These are phyloP conservation scores for Petrocephalus sullivani DNA, from an alignment of 2,797 vertebrate species.

Conservation along the genomic window DNA sequence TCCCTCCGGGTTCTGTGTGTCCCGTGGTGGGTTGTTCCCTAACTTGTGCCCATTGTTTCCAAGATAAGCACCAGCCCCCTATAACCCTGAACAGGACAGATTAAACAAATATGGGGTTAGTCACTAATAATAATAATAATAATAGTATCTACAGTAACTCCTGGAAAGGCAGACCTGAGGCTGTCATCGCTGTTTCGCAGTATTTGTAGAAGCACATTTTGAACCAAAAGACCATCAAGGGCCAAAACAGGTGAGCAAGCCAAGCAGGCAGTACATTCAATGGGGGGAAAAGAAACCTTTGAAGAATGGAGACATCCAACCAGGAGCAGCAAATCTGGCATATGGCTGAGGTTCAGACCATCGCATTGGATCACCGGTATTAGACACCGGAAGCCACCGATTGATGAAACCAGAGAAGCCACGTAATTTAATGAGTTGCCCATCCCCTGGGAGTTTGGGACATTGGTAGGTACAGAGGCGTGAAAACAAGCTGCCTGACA, in stretches of 20 bases:
- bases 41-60: background rate
- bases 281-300: background rate
- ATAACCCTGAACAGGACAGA: background rate
- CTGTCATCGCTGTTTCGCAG: background rate
- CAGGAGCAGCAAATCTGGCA: background rate
- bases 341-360: background rate
- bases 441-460: background rate
- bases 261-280: background rate
- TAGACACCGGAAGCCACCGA: slow-evolving; percentile 13
- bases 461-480: background rate
- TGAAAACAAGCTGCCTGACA: background rate
- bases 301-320: slow-evolving; percentile 16
- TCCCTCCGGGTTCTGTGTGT: background rate
- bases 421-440: background rate
- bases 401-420: slow-evolving; percentile 10
- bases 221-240: background rate
- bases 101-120: background rate
- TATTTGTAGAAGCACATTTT: background rate
- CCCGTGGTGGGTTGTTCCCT: background rate
- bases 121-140: background rate
- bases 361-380: slow-evolving; percentile 17
- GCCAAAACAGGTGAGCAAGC: background rate
- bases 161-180: background rate
- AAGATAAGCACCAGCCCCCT: background rate
- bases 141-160: background rate